phyloP scores from a whole-genome alignment of 2,797 vertebrate species.

The Steatocranus sp. region DNA sequence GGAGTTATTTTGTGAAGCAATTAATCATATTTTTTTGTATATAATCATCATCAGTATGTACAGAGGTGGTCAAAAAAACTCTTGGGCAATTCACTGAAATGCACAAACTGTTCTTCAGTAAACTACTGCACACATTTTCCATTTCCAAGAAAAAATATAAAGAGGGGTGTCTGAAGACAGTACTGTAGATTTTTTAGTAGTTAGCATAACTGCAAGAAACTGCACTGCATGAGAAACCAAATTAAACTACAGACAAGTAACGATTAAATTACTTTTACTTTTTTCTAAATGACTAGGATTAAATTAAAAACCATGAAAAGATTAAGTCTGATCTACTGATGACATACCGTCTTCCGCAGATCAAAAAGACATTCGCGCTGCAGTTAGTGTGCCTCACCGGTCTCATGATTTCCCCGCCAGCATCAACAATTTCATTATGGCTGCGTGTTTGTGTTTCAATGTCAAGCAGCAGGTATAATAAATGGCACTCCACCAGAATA shows the following conservation, averaged over 20 bases:
- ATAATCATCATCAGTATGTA: neutral
- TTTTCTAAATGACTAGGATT: neutral
- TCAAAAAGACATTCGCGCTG: neutral
- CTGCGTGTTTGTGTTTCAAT: neutral
- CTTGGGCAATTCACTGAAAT: neutral
- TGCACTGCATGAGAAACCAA: neutral
- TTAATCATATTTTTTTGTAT: neutral
- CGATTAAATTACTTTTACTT: neutral
- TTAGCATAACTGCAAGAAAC: neutral
- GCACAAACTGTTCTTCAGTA: neutral
- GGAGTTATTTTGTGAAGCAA: neutral
- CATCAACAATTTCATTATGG: constrained; percentile 23
- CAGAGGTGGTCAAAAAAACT: neutral
- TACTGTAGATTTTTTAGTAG: neutral
- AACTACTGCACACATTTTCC: neutral
- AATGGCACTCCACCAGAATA: constrained; percentile 34
- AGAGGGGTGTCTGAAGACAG: neutral
- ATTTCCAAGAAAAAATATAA: neutral
- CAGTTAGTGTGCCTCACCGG: constrained; percentile 2
- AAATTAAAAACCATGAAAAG: neutral
- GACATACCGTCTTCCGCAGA: neutral
- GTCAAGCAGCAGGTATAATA: constrained; percentile 43
- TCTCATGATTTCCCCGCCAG: constrained; percentile 24
- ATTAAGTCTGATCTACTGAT: neutral
- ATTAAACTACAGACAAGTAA: neutral